These are phyloP conservation scores for Hydraecia micacea DNA, from an alignment of 2,888 invertebrate species.

Conservation along the genomic window DNA sequence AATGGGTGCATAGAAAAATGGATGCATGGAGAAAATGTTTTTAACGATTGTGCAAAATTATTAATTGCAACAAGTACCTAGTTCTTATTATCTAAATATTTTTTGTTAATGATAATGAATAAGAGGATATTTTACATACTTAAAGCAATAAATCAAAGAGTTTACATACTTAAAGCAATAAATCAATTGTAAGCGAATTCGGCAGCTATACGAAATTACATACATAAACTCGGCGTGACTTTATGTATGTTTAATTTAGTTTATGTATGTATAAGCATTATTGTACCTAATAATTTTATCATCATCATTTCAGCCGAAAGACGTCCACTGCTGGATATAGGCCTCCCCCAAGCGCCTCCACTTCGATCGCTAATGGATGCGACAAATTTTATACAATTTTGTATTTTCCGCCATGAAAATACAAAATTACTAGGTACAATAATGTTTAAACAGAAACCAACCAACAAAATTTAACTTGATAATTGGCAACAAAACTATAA, in stretches of 20 bases:
- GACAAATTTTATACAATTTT: no score
- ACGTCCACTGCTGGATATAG: no score
- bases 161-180: no score
- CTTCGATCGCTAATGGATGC: no score
- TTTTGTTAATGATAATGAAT: not conserved
- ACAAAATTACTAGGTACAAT: not conserved
- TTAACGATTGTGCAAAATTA: not conserved
- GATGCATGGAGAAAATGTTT: not conserved
- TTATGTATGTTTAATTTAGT: not conserved
- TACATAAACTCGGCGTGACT: not conserved
- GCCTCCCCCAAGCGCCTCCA: no score
- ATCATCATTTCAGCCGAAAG: no score
- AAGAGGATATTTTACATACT: not conserved
- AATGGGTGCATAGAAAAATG: constrained; percentile 4
- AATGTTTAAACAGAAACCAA: constrained; percentile 12
- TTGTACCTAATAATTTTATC: not conserved
- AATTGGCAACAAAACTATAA: constrained; percentile 38
- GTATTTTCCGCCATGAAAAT: not conserved
- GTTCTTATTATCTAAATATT: not conserved
- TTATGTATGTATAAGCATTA: no score
- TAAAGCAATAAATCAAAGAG: no score
- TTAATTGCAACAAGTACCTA: no score
- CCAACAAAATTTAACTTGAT: constrained; percentile 35
- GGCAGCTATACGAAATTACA: not conserved
- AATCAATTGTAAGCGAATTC: not conserved